A percentile compares a stretch with the other conserved stretches of the same genome.
Evolutionary conservation across 1,140 invertebrate species (phyloP).

Genomic region (Halictus rubicundus): DNA sequence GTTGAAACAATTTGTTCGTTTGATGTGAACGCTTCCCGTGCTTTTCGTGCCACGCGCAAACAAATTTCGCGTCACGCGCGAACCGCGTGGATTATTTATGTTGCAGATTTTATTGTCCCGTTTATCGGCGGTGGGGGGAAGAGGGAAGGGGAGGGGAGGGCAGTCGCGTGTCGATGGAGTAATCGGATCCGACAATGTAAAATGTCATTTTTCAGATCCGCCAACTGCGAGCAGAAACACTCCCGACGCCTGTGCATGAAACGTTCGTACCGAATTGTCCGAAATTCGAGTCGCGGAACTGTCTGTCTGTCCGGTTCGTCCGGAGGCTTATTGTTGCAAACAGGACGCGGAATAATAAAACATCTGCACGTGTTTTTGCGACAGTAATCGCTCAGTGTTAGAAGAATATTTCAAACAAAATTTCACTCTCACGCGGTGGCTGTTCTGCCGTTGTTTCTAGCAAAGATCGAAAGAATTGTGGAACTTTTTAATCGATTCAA

Average conservation of each 20-base stretch:
- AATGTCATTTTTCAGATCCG: conserved; percentile 18
- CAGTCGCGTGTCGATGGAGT: neutral
- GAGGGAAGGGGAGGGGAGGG: neutral
- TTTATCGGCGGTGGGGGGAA: conserved; percentile 36
- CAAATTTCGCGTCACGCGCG: conserved; percentile 51
- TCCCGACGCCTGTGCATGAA: neutral
- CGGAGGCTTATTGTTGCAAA: no score
- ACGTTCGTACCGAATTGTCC: neutral
- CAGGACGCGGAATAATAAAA: no score
- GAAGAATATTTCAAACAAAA: no score
- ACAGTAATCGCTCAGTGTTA: no score
- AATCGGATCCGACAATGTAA: conserved; percentile 30
- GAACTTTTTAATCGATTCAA: no score
- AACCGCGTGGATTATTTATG: conserved; percentile 47
- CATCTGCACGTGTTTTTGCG: no score
- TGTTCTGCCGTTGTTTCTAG: no score
- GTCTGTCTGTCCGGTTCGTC: no score
- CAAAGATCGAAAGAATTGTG: no score
- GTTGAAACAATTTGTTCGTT: conserved; percentile 53
- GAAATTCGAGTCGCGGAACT: neutral
- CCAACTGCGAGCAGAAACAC: neutral
- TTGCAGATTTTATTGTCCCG: conserved; percentile 62
- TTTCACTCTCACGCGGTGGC: no score
- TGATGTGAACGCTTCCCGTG: conserved; percentile 18
- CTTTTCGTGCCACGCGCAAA: conserved; percentile 24